Evolutionary conservation across 2,797 vertebrate species (phyloP).

Genomic region (Serranus cabrilla): DNA sequence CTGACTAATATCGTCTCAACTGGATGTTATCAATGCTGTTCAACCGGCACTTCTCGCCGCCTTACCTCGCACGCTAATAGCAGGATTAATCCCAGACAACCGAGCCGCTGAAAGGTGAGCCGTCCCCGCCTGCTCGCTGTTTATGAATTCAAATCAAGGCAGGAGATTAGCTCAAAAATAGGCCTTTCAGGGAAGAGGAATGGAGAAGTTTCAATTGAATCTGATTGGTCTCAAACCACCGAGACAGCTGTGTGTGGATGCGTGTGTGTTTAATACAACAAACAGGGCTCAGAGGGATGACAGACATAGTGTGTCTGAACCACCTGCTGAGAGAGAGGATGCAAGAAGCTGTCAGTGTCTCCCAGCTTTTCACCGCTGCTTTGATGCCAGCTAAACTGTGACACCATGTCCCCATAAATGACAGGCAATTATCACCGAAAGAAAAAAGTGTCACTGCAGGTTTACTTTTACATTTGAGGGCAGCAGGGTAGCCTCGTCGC

Average conservation of each 20-base stretch:
- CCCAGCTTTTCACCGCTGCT: slow-evolving; percentile 87
- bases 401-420: slow-evolving; percentile 80
- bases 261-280: slow-evolving; percentile 76
- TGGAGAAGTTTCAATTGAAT: slow-evolving; percentile 51
- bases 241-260: slow-evolving; percentile 18
- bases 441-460: slow-evolving; percentile 22
- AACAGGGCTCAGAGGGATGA: slow-evolving; percentile 79
- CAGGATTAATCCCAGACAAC: slow-evolving; percentile 64
- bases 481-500: neutral
- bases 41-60: slow-evolving; percentile 31
- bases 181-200: slow-evolving; percentile 40
- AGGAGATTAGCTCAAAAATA: slow-evolving; percentile 64
- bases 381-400: slow-evolving; percentile 82
- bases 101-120: slow-evolving; percentile 53
- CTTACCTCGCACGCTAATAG: slow-evolving; percentile 52
- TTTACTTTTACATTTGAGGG: slow-evolving; percentile 32
- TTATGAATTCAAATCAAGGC: slow-evolving; percentile 67
- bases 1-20: slow-evolving; percentile 45
- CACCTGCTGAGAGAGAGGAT: slow-evolving; percentile 87
- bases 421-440: slow-evolving; percentile 54
- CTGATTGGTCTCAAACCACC: slow-evolving; percentile 30
- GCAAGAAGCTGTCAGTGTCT: slow-evolving; percentile 88
- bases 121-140: slow-evolving; percentile 25
- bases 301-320: slow-evolving; percentile 86
- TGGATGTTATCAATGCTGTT: slow-evolving; percentile 58